These are phyloP conservation scores for Leptura quadrifasciata DNA, from an alignment of 2,888 invertebrate species.

Conservation along the genomic window DNA sequence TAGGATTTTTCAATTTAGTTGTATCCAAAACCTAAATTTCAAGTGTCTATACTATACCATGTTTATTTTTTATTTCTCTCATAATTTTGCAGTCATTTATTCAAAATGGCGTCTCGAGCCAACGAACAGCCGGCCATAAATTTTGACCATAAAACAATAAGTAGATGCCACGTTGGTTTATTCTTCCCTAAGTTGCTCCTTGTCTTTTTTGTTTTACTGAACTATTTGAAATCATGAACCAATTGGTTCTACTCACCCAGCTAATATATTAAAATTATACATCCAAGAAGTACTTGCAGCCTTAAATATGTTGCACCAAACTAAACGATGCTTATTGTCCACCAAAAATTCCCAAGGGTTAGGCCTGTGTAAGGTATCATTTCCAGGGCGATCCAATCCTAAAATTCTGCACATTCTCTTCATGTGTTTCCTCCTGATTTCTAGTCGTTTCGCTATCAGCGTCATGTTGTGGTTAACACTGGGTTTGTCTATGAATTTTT, in stretches of 20 bases:
- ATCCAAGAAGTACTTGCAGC: constrained; percentile 94
- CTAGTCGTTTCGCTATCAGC: constrained; percentile 79
- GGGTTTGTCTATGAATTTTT: constrained; percentile 38
- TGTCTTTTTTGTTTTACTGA: no score
- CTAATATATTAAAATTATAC: constrained; percentile 92
- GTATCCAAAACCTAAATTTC: no score
- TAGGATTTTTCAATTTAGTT: no score
- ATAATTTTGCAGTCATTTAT: no score
- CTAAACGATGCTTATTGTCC: constrained; percentile 85
- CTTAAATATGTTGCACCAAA: constrained; percentile 91
- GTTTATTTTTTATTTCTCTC: no score
- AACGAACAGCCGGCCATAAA: no score
- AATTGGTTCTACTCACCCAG: constrained; percentile 76
- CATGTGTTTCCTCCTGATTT: constrained; percentile 77
- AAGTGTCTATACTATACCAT: no score
- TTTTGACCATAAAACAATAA: no score
- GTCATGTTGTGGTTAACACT: constrained; percentile 74
- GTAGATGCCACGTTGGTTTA: no score
- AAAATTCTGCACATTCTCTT: constrained; percentile 77
- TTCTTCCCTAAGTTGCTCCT: no score
- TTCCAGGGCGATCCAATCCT: constrained; percentile 78
- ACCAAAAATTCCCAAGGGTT: constrained; percentile 92
- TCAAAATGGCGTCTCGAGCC: no score
- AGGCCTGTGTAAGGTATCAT: constrained; percentile 79
- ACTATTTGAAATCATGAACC: no score